These are phyloP conservation scores for Pseudeuparius sepicola DNA, from an alignment of 2,888 invertebrate species.

Conservation along the genomic window DNA sequence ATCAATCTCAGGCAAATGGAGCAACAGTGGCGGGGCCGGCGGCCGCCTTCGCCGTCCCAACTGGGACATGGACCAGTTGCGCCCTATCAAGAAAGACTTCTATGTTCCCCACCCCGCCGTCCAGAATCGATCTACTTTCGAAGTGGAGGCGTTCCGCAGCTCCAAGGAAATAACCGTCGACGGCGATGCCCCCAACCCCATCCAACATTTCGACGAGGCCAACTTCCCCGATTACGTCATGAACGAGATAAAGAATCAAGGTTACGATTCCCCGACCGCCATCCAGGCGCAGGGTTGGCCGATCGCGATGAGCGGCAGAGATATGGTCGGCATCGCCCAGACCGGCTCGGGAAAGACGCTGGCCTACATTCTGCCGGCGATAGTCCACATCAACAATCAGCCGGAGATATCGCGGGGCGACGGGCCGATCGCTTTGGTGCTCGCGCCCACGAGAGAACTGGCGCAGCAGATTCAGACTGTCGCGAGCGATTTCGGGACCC, in stretches of 20 bases:
- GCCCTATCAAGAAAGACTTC: constrained; percentile 79
- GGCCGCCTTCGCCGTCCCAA: constrained; percentile 49
- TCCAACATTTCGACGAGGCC: constrained; percentile 69
- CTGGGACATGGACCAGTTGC: constrained; percentile 66
- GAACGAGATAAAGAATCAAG: constrained; percentile 64
- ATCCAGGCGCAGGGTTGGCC: constrained; percentile 89
- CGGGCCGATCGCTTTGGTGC: constrained; percentile 72
- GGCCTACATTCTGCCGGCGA: constrained; percentile 75
- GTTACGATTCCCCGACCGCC: constrained; percentile 65
- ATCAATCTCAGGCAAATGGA: constrained; percentile 19
- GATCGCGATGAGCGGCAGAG: constrained; percentile 69
- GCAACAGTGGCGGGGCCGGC: constrained; percentile 37
- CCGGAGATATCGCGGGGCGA: constrained; percentile 70
- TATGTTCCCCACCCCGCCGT: constrained; percentile 66
- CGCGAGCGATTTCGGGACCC: constrained; percentile 72
- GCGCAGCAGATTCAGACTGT: constrained; percentile 82
- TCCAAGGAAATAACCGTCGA: constrained; percentile 81
- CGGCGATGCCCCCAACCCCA: constrained; percentile 65
- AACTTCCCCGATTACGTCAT: constrained; percentile 69
- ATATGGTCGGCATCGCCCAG: constrained; percentile 83
- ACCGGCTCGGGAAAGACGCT: constrained; percentile 76
- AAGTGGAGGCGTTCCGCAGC: constrained; percentile 64
- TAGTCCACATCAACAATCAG: constrained; percentile 83
- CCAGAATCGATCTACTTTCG: constrained; percentile 51
- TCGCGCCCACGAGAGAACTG: constrained; percentile 70